Base-by-base conservation (phyloP, 1,140 invertebrate genomes). In the Notospermus geniculatus region DNA sequence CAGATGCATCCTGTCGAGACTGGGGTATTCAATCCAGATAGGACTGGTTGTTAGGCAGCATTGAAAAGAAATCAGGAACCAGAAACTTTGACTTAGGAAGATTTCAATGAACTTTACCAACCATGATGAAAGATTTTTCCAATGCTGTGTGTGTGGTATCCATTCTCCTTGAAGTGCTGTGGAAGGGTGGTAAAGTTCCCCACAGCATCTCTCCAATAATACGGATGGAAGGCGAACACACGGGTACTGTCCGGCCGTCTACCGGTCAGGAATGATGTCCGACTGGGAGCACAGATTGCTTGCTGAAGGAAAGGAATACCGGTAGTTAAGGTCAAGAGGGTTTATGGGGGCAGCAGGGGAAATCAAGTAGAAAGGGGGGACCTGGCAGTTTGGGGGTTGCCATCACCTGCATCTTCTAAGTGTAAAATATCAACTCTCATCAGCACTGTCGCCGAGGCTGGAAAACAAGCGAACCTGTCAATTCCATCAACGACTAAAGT, bases 111-210 rank as follows among this genome's bases (percentile, higher is more conserved):
- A 5, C 25, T 50, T 4, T 19, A 50, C 59, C 43, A 53, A 77
- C 87, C 87, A 74, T 87, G 87, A 78, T 89, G 88, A 79, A 93
- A 94, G 23, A 94, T 82, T 85, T 94, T 94, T 30, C 92, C 91
- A 62, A 91, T 83, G n/a, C 90, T 90, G 67, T 87, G 87, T 0
- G 91, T 91, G 52, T 84, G 82, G 70, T 92, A 95, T 5, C 90
- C 90, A 78, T 89, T 84, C 66, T 89, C 82, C 81, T 91, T 93
- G 68, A 94, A 89, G 79, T 90, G 85, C 72, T 95, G 88, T 0
- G 92, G 92, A 30, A 95, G 69, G 1, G 91, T 94, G 17, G 89
- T 91, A 69, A 88, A 95, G 80, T 95, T 93, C 0, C 89, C 90
- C 46, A 84, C 85, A 43, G 81, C 79, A 39, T 85, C 79, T 50